Evolutionary conservation across 2,113 vertebrate species (phyloP), one percentile per base, ranked within the genome.

Genomic region (Willisornis vidua): DNA sequence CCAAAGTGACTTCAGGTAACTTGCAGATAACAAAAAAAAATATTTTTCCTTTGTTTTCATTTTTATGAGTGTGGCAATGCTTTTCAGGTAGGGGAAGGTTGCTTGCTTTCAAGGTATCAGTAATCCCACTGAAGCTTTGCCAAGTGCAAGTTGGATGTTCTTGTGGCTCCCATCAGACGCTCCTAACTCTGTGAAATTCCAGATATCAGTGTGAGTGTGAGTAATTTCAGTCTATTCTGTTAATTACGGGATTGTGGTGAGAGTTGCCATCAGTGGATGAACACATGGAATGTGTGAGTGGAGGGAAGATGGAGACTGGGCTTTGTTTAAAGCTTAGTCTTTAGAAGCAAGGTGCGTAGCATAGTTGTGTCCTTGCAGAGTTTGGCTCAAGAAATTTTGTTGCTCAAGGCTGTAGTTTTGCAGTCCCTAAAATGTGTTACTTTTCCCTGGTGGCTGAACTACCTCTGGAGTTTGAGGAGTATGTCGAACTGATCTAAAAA

Each of bases 321-420:
- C 37, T 82, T 87, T 81, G 5, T 62, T 59, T 72, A 57, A 51
- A 79, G 22, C 8, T 51, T 77, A 35, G 5, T 29, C 12, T 35
- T 48, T 26, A 76, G 45, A 57, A 61, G 33, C 3, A 37, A 7
- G 3, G 4, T 67, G 11, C 1, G 0, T 39, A 3, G 5, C 10
- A 10, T 48, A 39, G 26, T 62, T 43, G 7, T 26, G 29, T 14
- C 9, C 2, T 87, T 89, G n/a, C 23, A 54, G 29, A 54, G 28
- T 54, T 77, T 57, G 51, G 14, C 9, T 91, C 15, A 67, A 22
- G 14, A 54, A 39, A 46, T 74, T 71, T 67, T 58, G 17, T 73
- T 85, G 35, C 43, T 49, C 6, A 14, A 28, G 24, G 22, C 13
- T 62, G 15, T 25, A 19, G 12, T 68, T 61, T 78, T 66, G 22